These are phyloP conservation scores for Diploptera punctata DNA, from an alignment of 2,888 invertebrate species.

Conservation along the genomic window DNA sequence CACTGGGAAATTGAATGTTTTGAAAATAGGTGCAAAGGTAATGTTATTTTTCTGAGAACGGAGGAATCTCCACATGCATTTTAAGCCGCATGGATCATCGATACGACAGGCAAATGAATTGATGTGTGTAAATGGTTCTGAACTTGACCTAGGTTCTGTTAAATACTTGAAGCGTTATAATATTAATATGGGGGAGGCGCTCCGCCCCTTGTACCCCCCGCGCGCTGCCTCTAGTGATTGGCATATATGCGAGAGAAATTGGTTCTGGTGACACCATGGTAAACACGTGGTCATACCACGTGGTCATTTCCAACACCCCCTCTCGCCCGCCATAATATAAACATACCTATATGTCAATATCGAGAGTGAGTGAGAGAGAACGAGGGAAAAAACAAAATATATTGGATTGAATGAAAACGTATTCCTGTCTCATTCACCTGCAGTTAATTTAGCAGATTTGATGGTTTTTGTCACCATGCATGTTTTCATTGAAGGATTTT, in stretches of 20 bases:
- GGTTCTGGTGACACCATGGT: slow-evolving; percentile 9
- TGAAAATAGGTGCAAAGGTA: too few relatives aligned
- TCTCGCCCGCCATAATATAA: neutral
- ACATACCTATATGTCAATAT: slow-evolving; percentile 18
- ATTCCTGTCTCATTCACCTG: neutral
- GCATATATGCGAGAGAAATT: neutral
- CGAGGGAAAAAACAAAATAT: slow-evolving; percentile 16
- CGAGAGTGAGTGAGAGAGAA: too few relatives aligned
- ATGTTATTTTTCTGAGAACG: too few relatives aligned
- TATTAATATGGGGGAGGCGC: slow-evolving; percentile 22
- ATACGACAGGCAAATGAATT: too few relatives aligned
- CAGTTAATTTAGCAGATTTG: slow-evolving; percentile 1
- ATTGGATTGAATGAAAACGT: neutral
- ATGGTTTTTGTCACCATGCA: neutral
- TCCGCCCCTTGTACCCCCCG: slow-evolving; percentile 6
- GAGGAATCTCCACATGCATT: too few relatives aligned
- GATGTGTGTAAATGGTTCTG: neutral
- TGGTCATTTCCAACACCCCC: neutral
- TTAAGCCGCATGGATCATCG: too few relatives aligned
- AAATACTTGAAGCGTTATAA: slow-evolving; percentile 21
- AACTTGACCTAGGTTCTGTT: slow-evolving; percentile 23
- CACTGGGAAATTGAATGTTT: too few relatives aligned
- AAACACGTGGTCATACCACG: slow-evolving; percentile 22
- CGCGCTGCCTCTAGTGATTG: slow-evolving; percentile 10
- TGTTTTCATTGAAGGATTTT: neutral